Conservation (phyloP, 2,113 vertebrate genomes). For the Pangasianodon gigas region DNA sequence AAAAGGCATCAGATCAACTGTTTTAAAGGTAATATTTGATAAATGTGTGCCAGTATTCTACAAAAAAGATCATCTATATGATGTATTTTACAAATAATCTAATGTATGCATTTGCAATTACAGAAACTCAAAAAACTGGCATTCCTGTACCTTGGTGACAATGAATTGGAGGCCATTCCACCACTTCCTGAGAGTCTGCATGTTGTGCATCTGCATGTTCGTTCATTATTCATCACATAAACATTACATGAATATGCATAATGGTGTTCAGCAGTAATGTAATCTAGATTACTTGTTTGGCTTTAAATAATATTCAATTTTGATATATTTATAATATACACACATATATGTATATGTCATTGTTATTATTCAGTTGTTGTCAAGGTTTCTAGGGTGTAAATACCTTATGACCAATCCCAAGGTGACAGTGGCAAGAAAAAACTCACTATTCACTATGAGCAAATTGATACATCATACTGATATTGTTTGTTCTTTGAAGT, state of each 20-base stretch:
- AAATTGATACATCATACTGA: neutral
- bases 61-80: neutral
- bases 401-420: neutral
- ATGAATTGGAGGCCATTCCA: conserved; percentile 86
- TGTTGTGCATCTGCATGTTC: conserved; percentile 89
- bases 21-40: conserved; percentile 80
- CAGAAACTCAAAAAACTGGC: conserved; percentile 84
- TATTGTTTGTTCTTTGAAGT: neutral
- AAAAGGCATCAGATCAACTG: conserved; percentile 85
- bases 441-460: neutral
- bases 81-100: neutral
- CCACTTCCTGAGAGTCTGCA: conserved; percentile 86
- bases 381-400: neutral
- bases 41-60: neutral
- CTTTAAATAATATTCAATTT: neutral
- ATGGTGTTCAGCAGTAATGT: neutral
- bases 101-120: conserved; percentile 6
- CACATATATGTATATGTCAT: neutral
- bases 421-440: neutral
- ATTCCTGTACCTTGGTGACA: conserved; percentile 88
- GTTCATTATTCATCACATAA: conserved; percentile 40
- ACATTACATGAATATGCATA: neutral
- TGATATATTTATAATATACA: neutral
- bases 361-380: neutral
- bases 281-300: neutral